Conservation (phyloP, 1,140 invertebrate genomes). For the Pissodes strobi region DNA sequence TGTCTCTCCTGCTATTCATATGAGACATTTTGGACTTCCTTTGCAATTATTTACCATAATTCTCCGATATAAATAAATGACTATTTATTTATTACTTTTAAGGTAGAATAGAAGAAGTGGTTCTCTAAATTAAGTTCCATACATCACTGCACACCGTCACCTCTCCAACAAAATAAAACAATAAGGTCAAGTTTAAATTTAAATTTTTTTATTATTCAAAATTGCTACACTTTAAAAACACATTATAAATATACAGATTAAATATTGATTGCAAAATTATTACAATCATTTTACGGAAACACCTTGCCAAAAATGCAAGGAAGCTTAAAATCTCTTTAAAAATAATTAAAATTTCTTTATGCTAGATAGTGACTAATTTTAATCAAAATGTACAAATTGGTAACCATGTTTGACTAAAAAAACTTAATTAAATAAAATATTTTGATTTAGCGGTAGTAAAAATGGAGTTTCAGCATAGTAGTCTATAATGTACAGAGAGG, state of each 20-base stretch:
- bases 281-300: conserved; percentile 23
- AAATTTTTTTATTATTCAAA: conserved; percentile 31
- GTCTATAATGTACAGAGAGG: too few species aligned
- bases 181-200: conserved; percentile 12
- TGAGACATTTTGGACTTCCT: too few species aligned
- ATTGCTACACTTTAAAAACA: conserved; percentile 24
- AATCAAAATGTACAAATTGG: conserved; percentile 43
- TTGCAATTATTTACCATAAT: too few species aligned
- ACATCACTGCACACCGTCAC: too few species aligned
- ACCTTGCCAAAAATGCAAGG: conserved; percentile 33
- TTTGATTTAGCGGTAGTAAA: too few species aligned
- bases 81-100: too few species aligned
- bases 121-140: too few species aligned
- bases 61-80: too few species aligned
- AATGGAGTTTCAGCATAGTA: too few species aligned
- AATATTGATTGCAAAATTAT: conserved; percentile 17
- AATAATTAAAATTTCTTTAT: conserved; percentile 19
- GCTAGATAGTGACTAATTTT: conserved; percentile 27
- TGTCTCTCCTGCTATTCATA: too few species aligned
- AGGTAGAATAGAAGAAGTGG: too few species aligned
- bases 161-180: conserved; percentile 16
- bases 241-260: conserved; percentile 32
- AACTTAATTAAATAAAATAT: conserved; percentile 20
- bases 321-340: conserved; percentile 12
- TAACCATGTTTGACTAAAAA: conserved; percentile 50